Evolutionary conservation across 1,140 invertebrate genomes (phyloP).

Genomic region (Kradibia gibbosae): DNA sequence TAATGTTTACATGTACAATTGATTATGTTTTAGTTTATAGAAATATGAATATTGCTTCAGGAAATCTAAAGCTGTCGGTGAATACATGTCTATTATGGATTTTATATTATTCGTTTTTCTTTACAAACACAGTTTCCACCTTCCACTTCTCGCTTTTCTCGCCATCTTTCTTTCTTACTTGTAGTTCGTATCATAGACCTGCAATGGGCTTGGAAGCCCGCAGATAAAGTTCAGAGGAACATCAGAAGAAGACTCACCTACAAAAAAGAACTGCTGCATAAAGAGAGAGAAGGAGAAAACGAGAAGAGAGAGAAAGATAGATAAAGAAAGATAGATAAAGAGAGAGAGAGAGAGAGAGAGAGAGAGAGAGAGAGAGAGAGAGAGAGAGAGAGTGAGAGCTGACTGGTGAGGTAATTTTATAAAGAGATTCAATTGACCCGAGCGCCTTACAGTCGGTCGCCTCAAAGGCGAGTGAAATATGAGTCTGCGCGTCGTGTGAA

Average conservation of each 20-base stretch:
- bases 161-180: neutral
- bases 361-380: too few species aligned
- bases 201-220: conserved; percentile 1
- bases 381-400: neutral
- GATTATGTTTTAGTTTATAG: too few species aligned
- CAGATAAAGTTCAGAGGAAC: neutral
- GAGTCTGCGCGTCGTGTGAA: conserved; percentile 62
- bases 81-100: too few species aligned
- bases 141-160: neutral
- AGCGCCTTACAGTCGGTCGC: conserved; percentile 46
- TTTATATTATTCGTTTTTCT: neutral
- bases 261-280: neutral
- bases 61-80: too few species aligned
- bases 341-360: neutral
- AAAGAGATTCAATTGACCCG: conserved; percentile 67
- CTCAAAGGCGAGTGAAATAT: conserved; percentile 61
- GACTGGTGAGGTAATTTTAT: conserved; percentile 62
- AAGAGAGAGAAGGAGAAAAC: too few species aligned
- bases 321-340: too few species aligned
- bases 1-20: too few species aligned
- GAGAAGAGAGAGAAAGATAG: too few species aligned
- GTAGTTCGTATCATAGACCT: neutral
- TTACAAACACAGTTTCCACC: neutral
- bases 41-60: too few species aligned
- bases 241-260: neutral